phyloP scores from a whole-genome alignment of 2,888 invertebrate genomes.

The Elmis aenea region DNA sequence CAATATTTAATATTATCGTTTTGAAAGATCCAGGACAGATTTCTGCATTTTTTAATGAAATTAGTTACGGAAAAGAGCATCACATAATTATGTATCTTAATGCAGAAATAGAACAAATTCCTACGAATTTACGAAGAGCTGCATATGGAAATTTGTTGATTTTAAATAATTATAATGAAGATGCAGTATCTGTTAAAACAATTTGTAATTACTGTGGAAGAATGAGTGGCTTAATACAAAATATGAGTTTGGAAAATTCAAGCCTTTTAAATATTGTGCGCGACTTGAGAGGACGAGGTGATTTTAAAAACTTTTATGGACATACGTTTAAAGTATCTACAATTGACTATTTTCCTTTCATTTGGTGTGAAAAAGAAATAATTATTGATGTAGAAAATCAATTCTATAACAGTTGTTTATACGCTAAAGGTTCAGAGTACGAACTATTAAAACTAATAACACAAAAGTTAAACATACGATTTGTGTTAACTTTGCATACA shows the following conservation, averaged over 20 bases:
- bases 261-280: neutral
- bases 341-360: constrained; percentile 10
- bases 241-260: neutral
- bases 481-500: constrained; percentile 1
- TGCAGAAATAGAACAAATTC: too few relatives aligned
- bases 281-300: too few relatives aligned
- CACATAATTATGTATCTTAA: too few relatives aligned
- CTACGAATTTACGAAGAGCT: too few relatives aligned
- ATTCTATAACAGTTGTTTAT: neutral
- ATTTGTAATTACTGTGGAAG: constrained; percentile 11
- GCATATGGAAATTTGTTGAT: too few relatives aligned
- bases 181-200: neutral
- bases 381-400: neutral
- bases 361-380: constrained; percentile 3
- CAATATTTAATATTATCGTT: constrained; percentile 6
- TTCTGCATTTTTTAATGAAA: constrained; percentile 3
- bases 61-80: constrained; percentile 5
- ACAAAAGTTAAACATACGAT: constrained; percentile 6
- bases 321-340: constrained; percentile 8
- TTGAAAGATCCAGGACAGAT: constrained; percentile 5
- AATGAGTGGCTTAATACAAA: neutral
- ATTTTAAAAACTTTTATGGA: constrained; percentile 4
- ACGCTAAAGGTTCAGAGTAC: constrained; percentile 4
- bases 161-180: too few relatives aligned
- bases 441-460: constrained; percentile 5